Percentiles rank a stretch among this genome's conserved stretches.
Conservation (phyloP, 2,797 vertebrate species). For the Gymnodraco acuticeps region DNA sequence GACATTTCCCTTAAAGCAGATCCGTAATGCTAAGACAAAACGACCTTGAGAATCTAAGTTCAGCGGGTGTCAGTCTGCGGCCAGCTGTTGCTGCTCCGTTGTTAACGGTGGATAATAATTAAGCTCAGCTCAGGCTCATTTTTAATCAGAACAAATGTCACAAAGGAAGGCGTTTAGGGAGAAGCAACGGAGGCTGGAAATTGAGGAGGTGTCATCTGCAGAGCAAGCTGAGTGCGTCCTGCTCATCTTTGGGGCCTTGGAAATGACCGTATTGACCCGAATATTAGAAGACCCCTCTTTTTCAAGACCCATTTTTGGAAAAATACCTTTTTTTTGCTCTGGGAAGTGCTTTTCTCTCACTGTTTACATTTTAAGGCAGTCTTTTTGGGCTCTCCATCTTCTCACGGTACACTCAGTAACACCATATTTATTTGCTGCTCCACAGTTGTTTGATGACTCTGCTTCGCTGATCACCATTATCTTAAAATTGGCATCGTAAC, state of each 20-base stretch:
- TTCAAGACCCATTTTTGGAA: too few relatives aligned
- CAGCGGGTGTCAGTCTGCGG: conserved; percentile 46
- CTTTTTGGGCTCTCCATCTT: too few relatives aligned
- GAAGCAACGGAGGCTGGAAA: conserved; percentile 11
- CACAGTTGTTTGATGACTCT: too few relatives aligned
- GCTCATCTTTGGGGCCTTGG: background rate
- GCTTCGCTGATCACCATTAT: background rate
- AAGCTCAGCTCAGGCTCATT: conserved; percentile 41
- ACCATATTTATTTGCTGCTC: too few relatives aligned
- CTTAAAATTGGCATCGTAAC: too few relatives aligned
- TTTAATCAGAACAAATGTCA: conserved; percentile 60
- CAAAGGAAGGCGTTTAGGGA: conserved; percentile 21
- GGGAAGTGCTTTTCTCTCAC: too few relatives aligned
- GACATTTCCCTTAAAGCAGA: conserved; percentile 57
- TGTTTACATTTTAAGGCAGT: too few relatives aligned
- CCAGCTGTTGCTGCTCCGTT: conserved; percentile 53
- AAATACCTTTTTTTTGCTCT: too few relatives aligned
- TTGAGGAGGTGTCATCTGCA: conserved; percentile 15
- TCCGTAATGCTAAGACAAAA: conserved; percentile 43
- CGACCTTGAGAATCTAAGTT: conserved; percentile 65
- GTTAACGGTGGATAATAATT: conserved; percentile 65
- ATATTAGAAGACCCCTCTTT: too few relatives aligned
- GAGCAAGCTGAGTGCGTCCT: background rate
- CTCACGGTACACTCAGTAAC: too few relatives aligned
- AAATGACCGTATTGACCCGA: too few relatives aligned